Percentiles rank a stretch among this genome's conserved stretches.
Evolutionary conservation across 2,888 invertebrate genomes (phyloP).

Genomic region (Odontocolon sp.): DNA sequence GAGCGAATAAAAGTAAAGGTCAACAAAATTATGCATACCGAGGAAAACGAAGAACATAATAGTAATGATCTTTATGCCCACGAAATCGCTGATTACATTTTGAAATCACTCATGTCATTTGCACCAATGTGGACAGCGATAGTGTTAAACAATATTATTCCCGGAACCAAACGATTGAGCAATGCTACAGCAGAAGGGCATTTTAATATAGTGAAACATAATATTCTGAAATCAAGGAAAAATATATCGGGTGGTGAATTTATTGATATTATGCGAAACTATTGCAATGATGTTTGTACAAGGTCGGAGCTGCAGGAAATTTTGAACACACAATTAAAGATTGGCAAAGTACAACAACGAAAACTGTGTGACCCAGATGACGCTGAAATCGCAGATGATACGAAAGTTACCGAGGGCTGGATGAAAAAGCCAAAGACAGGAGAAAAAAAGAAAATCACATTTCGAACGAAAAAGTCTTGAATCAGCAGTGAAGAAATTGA

Average conservation of each 20-base stretch:
- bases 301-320: background rate
- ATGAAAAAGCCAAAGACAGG: background rate
- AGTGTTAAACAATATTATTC: background rate
- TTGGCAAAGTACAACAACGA: background rate
- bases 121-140: background rate
- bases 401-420: background rate
- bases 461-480: background rate
- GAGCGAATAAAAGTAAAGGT: background rate
- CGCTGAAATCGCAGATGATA: background rate
- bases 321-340: background rate
- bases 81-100: background rate
- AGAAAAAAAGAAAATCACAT: slow-evolving; percentile 1
- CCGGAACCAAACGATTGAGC: too few relatives aligned
- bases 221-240: background rate
- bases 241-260: slow-evolving; percentile 1
- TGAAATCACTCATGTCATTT: background rate
- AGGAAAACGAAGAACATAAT: background rate
- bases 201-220: background rate
- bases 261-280: slow-evolving; percentile 3
- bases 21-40: background rate
- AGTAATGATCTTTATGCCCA: background rate
- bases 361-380: background rate
- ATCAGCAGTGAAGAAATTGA: background rate
- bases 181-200: too few relatives aligned
- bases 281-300: background rate